Evolutionary conservation across 92 coral and sea anemone genomes (phyloP).

Genomic region (Montipora capitata): DNA sequence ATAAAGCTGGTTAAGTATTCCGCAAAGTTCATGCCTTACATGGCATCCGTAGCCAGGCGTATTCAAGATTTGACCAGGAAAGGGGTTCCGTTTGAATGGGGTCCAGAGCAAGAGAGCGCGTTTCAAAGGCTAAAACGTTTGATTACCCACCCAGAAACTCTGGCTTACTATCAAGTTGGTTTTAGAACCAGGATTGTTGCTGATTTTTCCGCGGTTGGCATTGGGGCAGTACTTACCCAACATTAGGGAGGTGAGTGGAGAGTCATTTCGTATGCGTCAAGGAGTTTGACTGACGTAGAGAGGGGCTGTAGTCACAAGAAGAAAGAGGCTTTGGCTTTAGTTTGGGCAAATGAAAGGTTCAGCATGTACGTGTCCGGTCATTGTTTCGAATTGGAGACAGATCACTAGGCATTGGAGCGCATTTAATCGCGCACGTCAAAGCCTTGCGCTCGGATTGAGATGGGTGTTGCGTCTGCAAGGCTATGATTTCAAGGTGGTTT

Average conservation of each 20-base stretch:
- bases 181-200: constrained; percentile 19
- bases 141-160: no score
- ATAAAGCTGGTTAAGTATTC: constrained; percentile 36
- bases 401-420: constrained; percentile 54
- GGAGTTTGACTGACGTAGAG: constrained; percentile 8
- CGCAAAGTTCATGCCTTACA: no score
- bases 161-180: constrained; percentile 21
- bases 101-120: no score
- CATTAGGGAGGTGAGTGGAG: constrained; percentile 44
- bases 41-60: no score
- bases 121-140: no score
- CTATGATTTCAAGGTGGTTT: constrained; percentile 27
- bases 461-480: constrained; percentile 35
- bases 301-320: constrained; percentile 3
- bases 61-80: no score
- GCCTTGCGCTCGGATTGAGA: constrained; percentile 31
- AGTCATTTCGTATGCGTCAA: constrained; percentile 56
- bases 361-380: constrained; percentile 49
- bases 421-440: constrained; percentile 42
- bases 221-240: no score
- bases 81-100: no score
- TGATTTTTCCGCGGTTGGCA: no score
- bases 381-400: constrained; percentile 59
- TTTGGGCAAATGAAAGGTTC: constrained; percentile 59
- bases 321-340: constrained; percentile 57